Base-by-base conservation (phyloP, 2,113 vertebrate species). In the Pithys albifrons region DNA sequence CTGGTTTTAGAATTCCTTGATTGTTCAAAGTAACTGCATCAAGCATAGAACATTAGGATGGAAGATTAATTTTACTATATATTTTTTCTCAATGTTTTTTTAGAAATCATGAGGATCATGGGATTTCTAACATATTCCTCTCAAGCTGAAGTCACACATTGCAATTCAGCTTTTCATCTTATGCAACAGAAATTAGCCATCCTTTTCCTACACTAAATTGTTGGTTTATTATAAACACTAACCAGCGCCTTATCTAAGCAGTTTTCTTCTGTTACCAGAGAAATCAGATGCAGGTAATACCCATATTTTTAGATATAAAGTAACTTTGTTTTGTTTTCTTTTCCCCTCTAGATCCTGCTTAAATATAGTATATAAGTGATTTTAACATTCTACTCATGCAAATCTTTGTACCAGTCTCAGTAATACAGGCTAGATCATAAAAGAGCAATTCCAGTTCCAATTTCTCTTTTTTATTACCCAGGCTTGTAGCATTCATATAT, bases 381-480 rank as follows among this genome's bases (percentile, higher is more conserved):
- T 83, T 95, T 95, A 85, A 49, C 43, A 91, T 95, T 93, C 90
- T 64, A 3, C 22, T 78, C 41, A 81, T 91, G 57, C 39, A 94
- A 52, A 69, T 93, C 39, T 87, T 92, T 14, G 35, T 49, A 87
- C 72, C 84, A 78, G 55, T 91, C 64, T 94, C 79, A 75, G 39
- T 81, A 89, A 89, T 72, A 80, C 52, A 1, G 1, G 22, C 41
- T 91, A 41, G 72, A 93, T 57, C 61, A 87, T 92, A 94, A 91
- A 94, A 87, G 31, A 78, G 49, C 41, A 95, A 92, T 95, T 91
- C 39, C 45, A 94, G 61, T 88, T 91, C 41, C 61, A 91, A 78
- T 94, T 89, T 75, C 24, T 94, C 75, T 93, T 84, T 93, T 91
- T 95, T 95, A 94, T 96, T 95, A 89, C 79, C 19, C 17, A 69